phyloP scores from a whole-genome alignment of 1,140 invertebrate species.

The Leptinotarsa undecemlineata region DNA sequence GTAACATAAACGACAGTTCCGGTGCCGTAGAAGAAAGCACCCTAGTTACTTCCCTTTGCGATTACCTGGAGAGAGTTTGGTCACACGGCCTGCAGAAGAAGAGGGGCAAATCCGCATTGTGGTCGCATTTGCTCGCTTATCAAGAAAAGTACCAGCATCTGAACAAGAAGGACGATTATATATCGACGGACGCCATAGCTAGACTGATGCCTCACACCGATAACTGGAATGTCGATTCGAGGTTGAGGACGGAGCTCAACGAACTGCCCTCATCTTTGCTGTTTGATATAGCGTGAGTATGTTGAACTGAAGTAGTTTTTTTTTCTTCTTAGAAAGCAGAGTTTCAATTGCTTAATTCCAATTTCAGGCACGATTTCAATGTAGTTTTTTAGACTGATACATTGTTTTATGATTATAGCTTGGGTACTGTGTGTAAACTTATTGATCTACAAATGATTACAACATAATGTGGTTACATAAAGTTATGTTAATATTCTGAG shows the following conservation, averaged over 20 bases:
- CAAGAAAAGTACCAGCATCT: constrained; percentile 83
- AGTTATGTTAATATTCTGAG: too few relatives aligned
- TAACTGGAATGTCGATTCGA: constrained; percentile 49
- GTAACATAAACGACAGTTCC: constrained; percentile 63
- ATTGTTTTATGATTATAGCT: too few relatives aligned
- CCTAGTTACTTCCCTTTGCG: constrained; percentile 94
- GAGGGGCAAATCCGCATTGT: constrained; percentile 92
- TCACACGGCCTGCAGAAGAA: constrained; percentile 95
- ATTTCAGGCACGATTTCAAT: too few relatives aligned
- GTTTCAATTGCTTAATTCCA: too few relatives aligned
- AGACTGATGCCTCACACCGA: constrained; percentile 69
- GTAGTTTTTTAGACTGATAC: too few relatives aligned
- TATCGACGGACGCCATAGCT: constrained; percentile 81
- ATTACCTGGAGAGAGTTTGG: constrained; percentile 97
- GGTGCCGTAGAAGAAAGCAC: constrained; percentile 93
- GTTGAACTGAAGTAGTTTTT: constrained; percentile 6
- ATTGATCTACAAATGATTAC: too few relatives aligned
- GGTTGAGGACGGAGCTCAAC: constrained; percentile 57
- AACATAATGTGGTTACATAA: too few relatives aligned
- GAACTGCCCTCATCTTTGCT: constrained; percentile 83
- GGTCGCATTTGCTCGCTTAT: constrained; percentile 90
- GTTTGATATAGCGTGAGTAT: constrained; percentile 82
- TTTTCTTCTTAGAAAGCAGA: background rate
- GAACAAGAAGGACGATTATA: constrained; percentile 80
- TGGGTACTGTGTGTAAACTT: too few relatives aligned